These are phyloP conservation scores for Drosophila ohnishii DNA, from an alignment of 1,140 invertebrate species.

Conservation along the genomic window DNA sequence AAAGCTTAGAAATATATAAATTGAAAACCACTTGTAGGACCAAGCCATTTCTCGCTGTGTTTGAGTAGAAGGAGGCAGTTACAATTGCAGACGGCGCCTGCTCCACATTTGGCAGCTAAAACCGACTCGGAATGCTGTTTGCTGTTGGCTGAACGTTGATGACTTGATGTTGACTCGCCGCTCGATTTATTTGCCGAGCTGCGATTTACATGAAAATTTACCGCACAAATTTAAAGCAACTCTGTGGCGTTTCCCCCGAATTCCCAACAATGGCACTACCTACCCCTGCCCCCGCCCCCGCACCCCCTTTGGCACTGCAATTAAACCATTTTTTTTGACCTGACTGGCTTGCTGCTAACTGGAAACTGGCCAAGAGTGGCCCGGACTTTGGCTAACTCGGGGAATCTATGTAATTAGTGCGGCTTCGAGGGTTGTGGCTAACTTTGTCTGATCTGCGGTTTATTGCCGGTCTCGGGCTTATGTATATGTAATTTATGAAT, in stretches of 20 bases:
- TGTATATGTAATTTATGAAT: conserved; percentile 48
- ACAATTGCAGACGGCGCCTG: conserved; percentile 20
- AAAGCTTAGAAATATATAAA: no score
- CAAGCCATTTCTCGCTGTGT: conserved; percentile 1
- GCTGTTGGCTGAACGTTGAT: conserved; percentile 57
- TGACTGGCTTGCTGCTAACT: conserved; percentile 41
- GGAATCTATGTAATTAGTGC: conserved; percentile 50
- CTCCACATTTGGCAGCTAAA: conserved; percentile 45
- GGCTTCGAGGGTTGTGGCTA: conserved; percentile 43
- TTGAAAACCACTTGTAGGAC: not conserved
- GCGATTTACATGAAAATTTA: conserved; percentile 58
- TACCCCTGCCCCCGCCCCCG: not conserved
- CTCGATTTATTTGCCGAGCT: conserved; percentile 70
- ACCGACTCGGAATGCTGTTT: conserved; percentile 65
- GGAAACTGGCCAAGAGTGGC: conserved; percentile 49
- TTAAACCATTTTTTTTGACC: conserved; percentile 43
- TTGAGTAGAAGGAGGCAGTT: conserved; percentile 1
- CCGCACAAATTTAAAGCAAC: conserved; percentile 31
- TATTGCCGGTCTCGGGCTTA: conserved; percentile 16
- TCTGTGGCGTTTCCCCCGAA: conserved; percentile 4
- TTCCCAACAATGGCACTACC: not conserved
- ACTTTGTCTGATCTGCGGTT: conserved; percentile 30
- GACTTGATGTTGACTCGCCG: conserved; percentile 58
- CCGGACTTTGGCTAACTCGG: conserved; percentile 17
- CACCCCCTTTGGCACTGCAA: conserved; percentile 27